phyloP scores from a whole-genome alignment of 2,797 vertebrate genomes.

The Rousettus madagascariensis region DNA sequence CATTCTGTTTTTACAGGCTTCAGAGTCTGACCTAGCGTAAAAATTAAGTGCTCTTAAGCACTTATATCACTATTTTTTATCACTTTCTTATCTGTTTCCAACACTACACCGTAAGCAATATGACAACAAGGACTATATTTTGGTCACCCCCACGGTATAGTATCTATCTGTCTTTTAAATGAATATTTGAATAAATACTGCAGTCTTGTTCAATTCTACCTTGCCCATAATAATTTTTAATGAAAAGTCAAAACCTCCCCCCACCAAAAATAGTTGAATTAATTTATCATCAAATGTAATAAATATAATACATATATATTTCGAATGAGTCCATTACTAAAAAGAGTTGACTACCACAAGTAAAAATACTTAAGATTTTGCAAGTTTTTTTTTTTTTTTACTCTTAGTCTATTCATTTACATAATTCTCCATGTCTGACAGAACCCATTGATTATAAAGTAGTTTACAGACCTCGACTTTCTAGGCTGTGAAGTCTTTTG shows the following conservation, averaged over 20 bases:
- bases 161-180: background rate
- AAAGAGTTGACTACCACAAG: background rate
- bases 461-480: conserved; percentile 49
- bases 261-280: background rate
- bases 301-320: background rate
- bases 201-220: background rate
- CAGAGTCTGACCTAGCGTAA: background rate
- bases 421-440: background rate
- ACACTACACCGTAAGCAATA: background rate
- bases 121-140: background rate
- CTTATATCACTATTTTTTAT: background rate
- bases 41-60: background rate
- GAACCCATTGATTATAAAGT: conserved; percentile 33
- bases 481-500: background rate
- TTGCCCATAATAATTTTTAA: background rate
- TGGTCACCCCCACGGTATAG: background rate
- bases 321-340: conserved; percentile 17
- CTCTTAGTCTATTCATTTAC: conserved; percentile 32
- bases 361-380: background rate
- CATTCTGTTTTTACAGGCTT: background rate
- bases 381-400: conserved; percentile 59
- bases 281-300: background rate
- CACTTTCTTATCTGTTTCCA: background rate
- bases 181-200: background rate
- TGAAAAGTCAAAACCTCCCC: background rate